Conservation (phyloP, 2,797 vertebrate genomes). For the Nothura maculosa region DNA sequence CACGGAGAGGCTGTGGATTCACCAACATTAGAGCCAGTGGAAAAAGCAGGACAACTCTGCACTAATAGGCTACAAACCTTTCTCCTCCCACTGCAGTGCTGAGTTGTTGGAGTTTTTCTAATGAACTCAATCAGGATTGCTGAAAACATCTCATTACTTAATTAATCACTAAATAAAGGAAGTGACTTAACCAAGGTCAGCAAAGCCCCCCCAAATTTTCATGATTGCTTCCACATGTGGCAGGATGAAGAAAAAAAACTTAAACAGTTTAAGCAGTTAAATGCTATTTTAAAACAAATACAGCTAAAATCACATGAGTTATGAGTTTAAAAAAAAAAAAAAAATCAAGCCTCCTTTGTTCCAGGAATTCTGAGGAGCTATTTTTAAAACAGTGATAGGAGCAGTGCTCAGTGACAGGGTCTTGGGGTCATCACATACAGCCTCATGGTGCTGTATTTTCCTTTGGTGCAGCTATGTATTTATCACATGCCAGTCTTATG, state of each 20-base stretch:
- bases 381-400: conserved; percentile 37
- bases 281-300: not conserved
- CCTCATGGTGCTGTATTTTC: not conserved
- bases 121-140: not conserved
- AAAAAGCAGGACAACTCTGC: not conserved
- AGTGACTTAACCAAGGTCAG: not conserved
- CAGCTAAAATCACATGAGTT: not conserved
- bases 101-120: not conserved
- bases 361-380: conserved; percentile 22
- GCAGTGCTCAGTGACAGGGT: not conserved
- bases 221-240: not conserved
- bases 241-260: not conserved
- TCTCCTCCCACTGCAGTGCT: not conserved
- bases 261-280: not conserved
- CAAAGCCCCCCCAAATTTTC: not conserved
- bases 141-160: not conserved
- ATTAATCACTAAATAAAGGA: conserved; percentile 4
- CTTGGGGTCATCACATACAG: not conserved
- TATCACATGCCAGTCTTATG: not conserved
- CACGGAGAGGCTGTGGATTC: not conserved
- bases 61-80: not conserved
- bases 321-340: not conserved
- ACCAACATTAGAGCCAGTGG: not conserved
- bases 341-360: not conserved
- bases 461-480: not conserved